Base-by-base conservation (phyloP, 2,113 vertebrate genomes). In the Nothoprocta pentlandii region DNA sequence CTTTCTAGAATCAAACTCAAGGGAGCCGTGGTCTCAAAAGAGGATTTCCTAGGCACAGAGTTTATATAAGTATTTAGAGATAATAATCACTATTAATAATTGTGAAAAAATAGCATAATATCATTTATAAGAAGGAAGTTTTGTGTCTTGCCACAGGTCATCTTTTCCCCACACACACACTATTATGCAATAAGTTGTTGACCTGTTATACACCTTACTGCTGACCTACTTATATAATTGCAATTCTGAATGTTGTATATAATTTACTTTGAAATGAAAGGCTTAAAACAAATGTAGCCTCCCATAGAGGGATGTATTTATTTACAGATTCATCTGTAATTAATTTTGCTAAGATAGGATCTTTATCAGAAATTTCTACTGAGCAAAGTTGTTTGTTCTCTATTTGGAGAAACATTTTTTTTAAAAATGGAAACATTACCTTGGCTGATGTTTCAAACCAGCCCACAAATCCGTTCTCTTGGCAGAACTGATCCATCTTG, bases 371-470 rank as follows among this genome's bases (percentile, higher is more conserved):
- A 58, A 58, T 69, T 84, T 91, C 2, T 1, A 80, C 10, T 0
- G 1, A 49, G 21, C 16, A 4, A 58, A 93, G 14, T 6, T 41
- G 23, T 16, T 36, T 49, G 20, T 49, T 22, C 56, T 70, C 19
- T 23, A 26, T 19, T 70, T 32, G 20, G 14, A 59, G 23, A 81
- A 92, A 74, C 12, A 36, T 53, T 61, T 39, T 39, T 39, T 39
- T 39, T 59, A 25, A 70, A 85, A 92, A 69, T 9, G 0, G 34
- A 89, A 92, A 58, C 20, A 7, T 96, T 98, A 98, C 98, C 98
- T 98, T 98, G 81, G 98, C 98, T 47, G 98, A 98, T 22, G 98
- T 98, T 96, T 98, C 98, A 81, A 98, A 98, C 98, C 98, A 98
- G 87, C 98, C 98, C 39, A 98, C 97, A 4, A 98, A 98, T 8